Conservation (phyloP, 2,797 vertebrate genomes). For the Naso thynnoides region DNA sequence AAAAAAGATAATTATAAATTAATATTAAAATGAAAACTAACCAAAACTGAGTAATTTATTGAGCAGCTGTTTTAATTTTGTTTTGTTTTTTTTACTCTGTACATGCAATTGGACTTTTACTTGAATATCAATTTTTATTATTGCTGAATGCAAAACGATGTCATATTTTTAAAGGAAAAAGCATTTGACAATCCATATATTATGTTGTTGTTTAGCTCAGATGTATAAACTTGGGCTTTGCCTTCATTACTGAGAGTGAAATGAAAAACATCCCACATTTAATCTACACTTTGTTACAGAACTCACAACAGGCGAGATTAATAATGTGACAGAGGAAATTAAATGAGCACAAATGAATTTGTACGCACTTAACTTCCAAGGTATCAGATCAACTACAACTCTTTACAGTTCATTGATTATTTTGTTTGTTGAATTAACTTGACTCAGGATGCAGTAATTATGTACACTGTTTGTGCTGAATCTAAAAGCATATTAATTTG, state of each 20-base stretch:
- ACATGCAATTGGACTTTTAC: too few relatives aligned
- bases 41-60: too few relatives aligned
- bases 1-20: too few relatives aligned
- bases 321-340: conserved; percentile 38
- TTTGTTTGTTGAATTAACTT: conserved; percentile 48
- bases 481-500: conserved; percentile 58
- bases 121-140: too few relatives aligned
- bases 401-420: conserved; percentile 53
- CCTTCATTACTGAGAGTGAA: conserved; percentile 11
- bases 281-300: conserved; percentile 33
- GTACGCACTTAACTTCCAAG: conserved; percentile 34
- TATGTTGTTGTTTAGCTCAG: conserved; percentile 3
- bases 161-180: conserved; percentile 18
- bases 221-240: neutral
- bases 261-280: conserved; percentile 1
- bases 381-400: conserved; percentile 30
- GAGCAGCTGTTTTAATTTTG: too few relatives aligned
- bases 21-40: too few relatives aligned
- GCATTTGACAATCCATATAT: neutral
- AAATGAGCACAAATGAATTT: conserved; percentile 51
- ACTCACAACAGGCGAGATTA: conserved; percentile 17
- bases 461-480: conserved; percentile 31
- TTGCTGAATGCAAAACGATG: conserved; percentile 1
- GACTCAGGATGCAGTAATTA: conserved; percentile 32
- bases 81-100: too few relatives aligned